Base-by-base conservation (phyloP, 2,888 invertebrate species). In the Notodonta ziczac region DNA sequence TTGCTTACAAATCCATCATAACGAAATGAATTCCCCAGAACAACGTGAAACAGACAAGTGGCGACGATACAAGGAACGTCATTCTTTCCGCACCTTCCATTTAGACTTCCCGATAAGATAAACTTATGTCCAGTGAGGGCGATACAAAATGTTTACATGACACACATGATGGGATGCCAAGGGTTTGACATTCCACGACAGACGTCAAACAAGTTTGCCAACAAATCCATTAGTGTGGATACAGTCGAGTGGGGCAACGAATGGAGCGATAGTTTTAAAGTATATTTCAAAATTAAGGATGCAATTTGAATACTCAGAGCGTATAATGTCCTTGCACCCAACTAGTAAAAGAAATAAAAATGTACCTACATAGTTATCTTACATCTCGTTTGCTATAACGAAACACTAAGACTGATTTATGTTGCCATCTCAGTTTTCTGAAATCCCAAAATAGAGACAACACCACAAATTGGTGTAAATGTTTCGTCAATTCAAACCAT, bases 181-280 rank as follows among this genome's bases (percentile, higher is more conserved):
- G 50, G 57, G 66, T 63, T 70, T 72, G 63, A 69, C 67, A 67
- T 66, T 65, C 63, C 61, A 63, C 56, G 64, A 67, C 70, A 73
- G 60, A 66, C 67, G 69, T 67, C 67, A 69, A 70, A 76, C 72
- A 57, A 63, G 68, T 69, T 66, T 40, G 53, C 56, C 70, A 72
- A 76, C 70, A 68, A 63, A 69, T 74, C 65, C 59, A 59, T 69
- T 58, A 65, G 56, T n/a, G 46, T 12, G 39, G 56, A 56, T 44
- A n/a, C 5, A 35, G 1, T 32, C 35, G 59, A n/a, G 24, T 55
- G 39, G 59, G 61, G 65, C 60, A 58, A 59, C 44, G 55, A 64
- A 62, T 61, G 57, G 14, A 46, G 59, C 57, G 48, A 39, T 39
- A 46, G n/a, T 6, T n/a, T n/a, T 5, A 4, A 13, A 46, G 1